phyloP scores from a whole-genome alignment of 1,140 invertebrate genomes.

The Zaprionus inermis region DNA sequence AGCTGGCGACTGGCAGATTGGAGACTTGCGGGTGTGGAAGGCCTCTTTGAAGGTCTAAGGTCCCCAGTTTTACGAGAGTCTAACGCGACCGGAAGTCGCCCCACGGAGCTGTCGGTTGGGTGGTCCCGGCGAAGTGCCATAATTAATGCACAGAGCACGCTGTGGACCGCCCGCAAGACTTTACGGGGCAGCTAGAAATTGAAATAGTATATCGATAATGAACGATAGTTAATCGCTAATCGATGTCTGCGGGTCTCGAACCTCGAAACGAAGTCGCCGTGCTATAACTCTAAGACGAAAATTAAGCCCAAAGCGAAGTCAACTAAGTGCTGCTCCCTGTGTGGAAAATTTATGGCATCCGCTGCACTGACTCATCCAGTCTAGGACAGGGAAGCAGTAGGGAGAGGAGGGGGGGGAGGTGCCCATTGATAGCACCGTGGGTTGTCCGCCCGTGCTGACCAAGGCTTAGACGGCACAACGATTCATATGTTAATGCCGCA shows the following conservation, averaged over 20 bases:
- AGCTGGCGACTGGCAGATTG: slow-evolving; percentile 18
- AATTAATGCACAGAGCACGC: slow-evolving; percentile 37
- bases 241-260: slow-evolving; percentile 19
- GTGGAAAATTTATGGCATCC: slow-evolving; percentile 39
- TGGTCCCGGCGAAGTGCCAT: slow-evolving; percentile 33
- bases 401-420: too few species aligned
- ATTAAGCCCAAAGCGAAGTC: slow-evolving; percentile 15
- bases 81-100: slow-evolving; percentile 59
- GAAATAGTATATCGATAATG: slow-evolving; percentile 27
- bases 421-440: slow-evolving; percentile 17
- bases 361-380: slow-evolving; percentile 30
- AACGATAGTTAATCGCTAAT: slow-evolving; percentile 35
- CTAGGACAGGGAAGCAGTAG: background rate
- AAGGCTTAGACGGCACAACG: slow-evolving; percentile 2
- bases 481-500: slow-evolving; percentile 40
- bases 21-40: slow-evolving; percentile 14
- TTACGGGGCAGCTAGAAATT: background rate
- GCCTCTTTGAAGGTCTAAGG: background rate
- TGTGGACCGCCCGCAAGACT: slow-evolving; percentile 58
- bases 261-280: background rate
- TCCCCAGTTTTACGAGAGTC: slow-evolving; percentile 31
- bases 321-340: slow-evolving; percentile 1
- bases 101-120: slow-evolving; percentile 22
- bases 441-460: slow-evolving; percentile 10
- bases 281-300: slow-evolving; percentile 32